Percentiles rank a stretch among this genome's conserved stretches.
Evolutionary conservation across 64 coral and sea anemone genomes (phyloP).

Genomic region (Stichodactyla mertensii): DNA sequence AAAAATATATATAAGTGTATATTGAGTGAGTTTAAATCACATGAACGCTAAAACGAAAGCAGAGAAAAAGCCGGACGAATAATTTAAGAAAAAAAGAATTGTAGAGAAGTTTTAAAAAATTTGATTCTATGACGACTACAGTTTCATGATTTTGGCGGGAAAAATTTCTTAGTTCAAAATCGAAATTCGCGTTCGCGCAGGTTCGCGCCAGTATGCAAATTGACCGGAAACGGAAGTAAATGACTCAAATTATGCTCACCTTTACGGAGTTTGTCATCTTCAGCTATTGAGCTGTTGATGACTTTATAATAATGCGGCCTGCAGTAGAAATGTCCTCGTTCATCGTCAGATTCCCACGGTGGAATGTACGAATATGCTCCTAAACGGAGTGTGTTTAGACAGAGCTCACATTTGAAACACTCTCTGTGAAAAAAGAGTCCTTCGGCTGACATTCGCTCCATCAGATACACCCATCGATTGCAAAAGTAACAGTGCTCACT

Average conservation of each 20-base stretch:
- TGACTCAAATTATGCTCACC: not conserved
- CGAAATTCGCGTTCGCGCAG: not conserved
- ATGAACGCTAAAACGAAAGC: not conserved
- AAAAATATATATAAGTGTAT: not conserved
- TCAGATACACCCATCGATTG: conserved; percentile 70
- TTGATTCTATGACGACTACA: too few species aligned
- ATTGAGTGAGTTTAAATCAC: not conserved
- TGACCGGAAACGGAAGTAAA: too few species aligned
- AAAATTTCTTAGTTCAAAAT: not conserved
- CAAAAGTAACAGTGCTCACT: conserved; percentile 98
- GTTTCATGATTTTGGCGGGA: too few species aligned
- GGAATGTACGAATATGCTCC: conserved; percentile 80
- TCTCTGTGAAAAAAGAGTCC: conserved; percentile 98
- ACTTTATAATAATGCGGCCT: conserved; percentile 61
- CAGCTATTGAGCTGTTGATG: conserved; percentile 28
- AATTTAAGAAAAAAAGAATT: too few species aligned
- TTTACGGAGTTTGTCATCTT: not conserved
- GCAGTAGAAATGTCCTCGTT: conserved; percentile 53
- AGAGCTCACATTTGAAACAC: conserved; percentile 86
- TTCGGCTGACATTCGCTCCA: conserved; percentile 90
- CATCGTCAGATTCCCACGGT: conserved; percentile 33
- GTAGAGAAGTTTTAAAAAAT: too few species aligned
- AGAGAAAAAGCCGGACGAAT: not conserved
- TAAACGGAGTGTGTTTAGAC: conserved; percentile 76
- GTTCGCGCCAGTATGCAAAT: too few species aligned